Evolutionary conservation across 2,113 vertebrate species (phyloP), one percentile per base, ranked within the genome.

Genomic region (Otus sunia): DNA sequence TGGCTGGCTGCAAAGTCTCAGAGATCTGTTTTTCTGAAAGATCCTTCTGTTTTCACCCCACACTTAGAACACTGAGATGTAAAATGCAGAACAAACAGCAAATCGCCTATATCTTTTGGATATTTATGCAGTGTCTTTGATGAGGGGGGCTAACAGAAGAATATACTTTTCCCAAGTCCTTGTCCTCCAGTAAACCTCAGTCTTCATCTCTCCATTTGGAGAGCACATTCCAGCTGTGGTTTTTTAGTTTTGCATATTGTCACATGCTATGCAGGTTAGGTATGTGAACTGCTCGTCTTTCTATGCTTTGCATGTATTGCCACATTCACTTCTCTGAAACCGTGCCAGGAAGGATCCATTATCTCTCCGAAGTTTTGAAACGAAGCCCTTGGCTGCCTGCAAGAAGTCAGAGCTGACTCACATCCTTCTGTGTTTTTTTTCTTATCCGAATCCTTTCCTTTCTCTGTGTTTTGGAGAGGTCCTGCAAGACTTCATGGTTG

Each of bases 391-490:
- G 7, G 78, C 93, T 80, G 64, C 62, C 68, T 69, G 77, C 60
- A 55, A 87, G 77, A 79, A 92, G 53, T 83, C 86, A 83, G 74
- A 78, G 82, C 76, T 93, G 90, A 96, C 86, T 96, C 92, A 92
- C 66, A 88, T 95, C 91, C 84, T 88, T 83, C 83, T 83, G 63
- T 86, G 71, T 5, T 23, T 6, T 12, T 47, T 53, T 10, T 18
- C 56, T 87, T 92, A 87, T 92, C 92, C 8, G 0, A 68, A 76
- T 91, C 77, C 32, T 87, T 95, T 91, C 80, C 58, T 94, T 79
- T 97, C 80, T 88, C 76, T 60, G 66, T 75, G 58, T 94, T 94
- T 91, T 87, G 84, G 77, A 89, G 71, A 85, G 62, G 52, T 92
- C 69, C 84, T 92, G 73, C 62, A 89, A 81, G 53, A 30, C 36